Base-by-base conservation (phyloP, 1,140 invertebrate genomes). In the Drosophila watanabei region DNA sequence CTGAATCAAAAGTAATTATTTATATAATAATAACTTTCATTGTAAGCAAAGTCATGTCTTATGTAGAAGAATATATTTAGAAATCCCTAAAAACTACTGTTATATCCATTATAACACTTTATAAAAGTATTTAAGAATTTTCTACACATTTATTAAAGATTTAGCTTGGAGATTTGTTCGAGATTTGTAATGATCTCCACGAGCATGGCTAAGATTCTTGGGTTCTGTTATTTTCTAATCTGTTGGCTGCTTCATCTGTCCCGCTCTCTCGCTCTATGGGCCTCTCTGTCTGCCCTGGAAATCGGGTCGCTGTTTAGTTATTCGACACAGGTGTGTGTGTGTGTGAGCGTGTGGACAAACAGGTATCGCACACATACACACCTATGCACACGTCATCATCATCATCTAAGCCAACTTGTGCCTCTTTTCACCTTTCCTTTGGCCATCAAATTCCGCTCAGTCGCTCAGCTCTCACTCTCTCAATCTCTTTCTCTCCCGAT, bases 371-470 rank as follows among this genome's bases (percentile, higher is more conserved):
- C 71, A 73, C 51, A 79, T 41, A 61, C 46, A 71, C 35, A 70
- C 56, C 66, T 57, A 39, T 57, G 54, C 57, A 66, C 51, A 75
- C 57, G 58, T 75, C 49, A 60, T 70, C 59, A 79, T 70, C 60
- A 71, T 59, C 75, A 49, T 79, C 76, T 79, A 79, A 79, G 76
- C 76, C 64, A 70, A 79, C 75, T 76, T 80, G 54, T 57, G 85
- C 77, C 77, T 87, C 85, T 89, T 89, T 87, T 87, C 84, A 84
- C 84, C 80, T 87, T 89, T 84, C 77, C 78, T 88, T 82, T 60
- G 73, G 54, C 72, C 73, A 77, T 77, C 48, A 66, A 77, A 76
- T 79, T 82, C 69, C 57, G 77, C 84, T 87, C 60, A 45, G 69
- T 9, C n/a, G 20, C 18, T n/a, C n/a, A n/a, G n/a, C 20, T 60